Evolutionary conservation across 2,888 invertebrate genomes (phyloP), one percentile per base, ranked within the genome.

Genomic region (Strigamia crassipes): DNA sequence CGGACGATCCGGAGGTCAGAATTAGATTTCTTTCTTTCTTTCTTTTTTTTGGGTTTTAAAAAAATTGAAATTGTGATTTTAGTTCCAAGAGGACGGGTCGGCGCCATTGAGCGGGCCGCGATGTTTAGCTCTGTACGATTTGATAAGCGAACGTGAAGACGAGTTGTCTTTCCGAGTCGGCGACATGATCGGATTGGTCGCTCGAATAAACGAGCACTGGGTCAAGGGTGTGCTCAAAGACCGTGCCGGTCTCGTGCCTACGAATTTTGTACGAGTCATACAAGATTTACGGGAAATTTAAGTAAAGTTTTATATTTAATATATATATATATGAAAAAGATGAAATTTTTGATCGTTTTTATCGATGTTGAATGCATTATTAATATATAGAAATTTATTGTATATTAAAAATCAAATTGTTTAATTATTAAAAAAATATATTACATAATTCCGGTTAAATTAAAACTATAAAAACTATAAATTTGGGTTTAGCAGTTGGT

Each of bases 191-290:
- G 90, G 88, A 80, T 91, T 94, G 82, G 89, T 92, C 66, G 91
- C 91, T 84, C 91, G 91, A 88, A 90, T 94, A 85, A 93, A 92
- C 85, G 90, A 92, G 80, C 93, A 94, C 85, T 95, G 95, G 95
- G 90, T 93, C 82, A 93, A 91, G 86, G 94, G 94, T 18, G 92
- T 93, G 87, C 91, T 91, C 84, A 90, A 91, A 83, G 92, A 92
- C 42, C 88, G 89, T 83, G 91, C 89, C 86, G 95, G 94, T 84
- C 94, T 94, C 87, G 94, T 95, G 88, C 94, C 95, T 82, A 90
- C 91, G 38, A 93, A 92, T 89, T 94, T 93, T 88, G 92, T 94
- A 83, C n/a, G 82, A 23, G 34, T 83, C 9, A 66, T 83, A 21
- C 61, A 80, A 21, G 82, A 79, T 34, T 1, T 79, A 34, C 79